Percentiles rank a stretch among this genome's conserved stretches.
Evolutionary conservation across 1,140 invertebrate species (phyloP).

Genomic region (Euborellia annulipes): DNA sequence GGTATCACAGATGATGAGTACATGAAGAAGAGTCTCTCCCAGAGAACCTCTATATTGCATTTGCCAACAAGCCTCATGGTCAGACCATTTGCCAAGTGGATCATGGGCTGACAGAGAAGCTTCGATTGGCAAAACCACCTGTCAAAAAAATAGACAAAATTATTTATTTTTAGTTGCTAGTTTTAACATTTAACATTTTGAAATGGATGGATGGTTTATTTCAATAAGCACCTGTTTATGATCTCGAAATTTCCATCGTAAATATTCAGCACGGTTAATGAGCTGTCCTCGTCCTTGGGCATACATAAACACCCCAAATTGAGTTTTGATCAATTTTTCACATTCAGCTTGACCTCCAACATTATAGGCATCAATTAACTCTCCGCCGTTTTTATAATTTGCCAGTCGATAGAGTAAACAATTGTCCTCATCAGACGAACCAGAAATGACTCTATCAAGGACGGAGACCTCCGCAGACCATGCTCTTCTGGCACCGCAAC

Average conservation of each 20-base stretch:
- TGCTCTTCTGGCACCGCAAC: slow-evolving; percentile 11
- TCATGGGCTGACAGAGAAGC: slow-evolving; percentile 62
- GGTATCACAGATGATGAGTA: slow-evolving; percentile 89
- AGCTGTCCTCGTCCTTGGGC: slow-evolving; percentile 70
- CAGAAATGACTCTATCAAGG: slow-evolving; percentile 67
- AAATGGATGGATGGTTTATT: background rate
- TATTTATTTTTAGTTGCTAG: background rate
- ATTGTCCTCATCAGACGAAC: background rate
- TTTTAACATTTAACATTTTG: background rate
- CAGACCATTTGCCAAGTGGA: slow-evolving; percentile 66
- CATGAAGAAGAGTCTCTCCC: slow-evolving; percentile 86
- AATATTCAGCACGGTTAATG: slow-evolving; percentile 78
- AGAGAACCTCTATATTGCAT: slow-evolving; percentile 88
- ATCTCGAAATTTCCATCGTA: slow-evolving; percentile 85
- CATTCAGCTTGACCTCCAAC: slow-evolving; percentile 62
- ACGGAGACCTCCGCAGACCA: slow-evolving; percentile 47
- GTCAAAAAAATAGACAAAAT: slow-evolving; percentile 3
- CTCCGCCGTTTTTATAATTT: slow-evolving; percentile 81
- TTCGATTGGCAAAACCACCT: slow-evolving; percentile 68
- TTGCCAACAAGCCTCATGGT: slow-evolving; percentile 92
- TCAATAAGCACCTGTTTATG: slow-evolving; percentile 44
- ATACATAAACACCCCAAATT: slow-evolving; percentile 81
- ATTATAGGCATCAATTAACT: slow-evolving; percentile 70
- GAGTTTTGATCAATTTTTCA: slow-evolving; percentile 71
- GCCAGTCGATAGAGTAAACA: slow-evolving; percentile 44